Evolutionary conservation across 2,888 invertebrate genomes (phyloP), one percentile per base, ranked within the genome.

Genomic region (Minunthozetes semirufus): DNA sequence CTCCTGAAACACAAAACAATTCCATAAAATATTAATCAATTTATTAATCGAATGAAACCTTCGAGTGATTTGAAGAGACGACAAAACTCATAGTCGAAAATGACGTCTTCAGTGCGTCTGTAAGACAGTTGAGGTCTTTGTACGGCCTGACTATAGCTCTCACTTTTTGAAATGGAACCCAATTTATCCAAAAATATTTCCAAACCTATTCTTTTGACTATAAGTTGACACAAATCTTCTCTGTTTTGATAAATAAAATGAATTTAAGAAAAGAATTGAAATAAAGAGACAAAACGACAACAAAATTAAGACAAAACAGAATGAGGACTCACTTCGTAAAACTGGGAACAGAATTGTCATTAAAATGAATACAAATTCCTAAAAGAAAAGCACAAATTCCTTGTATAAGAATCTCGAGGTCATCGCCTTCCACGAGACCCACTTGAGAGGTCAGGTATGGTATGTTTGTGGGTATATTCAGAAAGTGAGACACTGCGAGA

Each of bases 1-100:
- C 81, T 79, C 81, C 84, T 84, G 74, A 33, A n/a, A n/a, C n/a
- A 42, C 42, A 13, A 13, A 42, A 42, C 11, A 42, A 9, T 9
- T 13, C 1, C 11, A 13, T 42, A 42, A 42, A 73, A 61, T n/a
- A 38, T 8, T 13, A 73, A 46, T 68, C 15, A 50, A 42, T 15
- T 17, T 17, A 50, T 78, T 53, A 76, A 42, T 33, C 33, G 33
- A 33, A 8, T 33, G 33, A 42, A 72, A 79, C 80, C 79, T 81
- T 86, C 86, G 72, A 84, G 80, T 72, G 81, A 82, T 79, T 94
- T 97, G 82, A 94, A 93, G 33, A 97, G 85, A 81, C 89, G 89
- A 81, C 96, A 95, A 85, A 97, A 99, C 84, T 96, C 94, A 82
- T 92, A 93, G 83, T 99, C 98, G 59, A 99, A 86, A 74, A 96